A percentile compares a stretch with the other conserved stretches of the same genome.
Conservation (phyloP, 2,113 vertebrate genomes). For the Gnathonemus longibarbis region DNA sequence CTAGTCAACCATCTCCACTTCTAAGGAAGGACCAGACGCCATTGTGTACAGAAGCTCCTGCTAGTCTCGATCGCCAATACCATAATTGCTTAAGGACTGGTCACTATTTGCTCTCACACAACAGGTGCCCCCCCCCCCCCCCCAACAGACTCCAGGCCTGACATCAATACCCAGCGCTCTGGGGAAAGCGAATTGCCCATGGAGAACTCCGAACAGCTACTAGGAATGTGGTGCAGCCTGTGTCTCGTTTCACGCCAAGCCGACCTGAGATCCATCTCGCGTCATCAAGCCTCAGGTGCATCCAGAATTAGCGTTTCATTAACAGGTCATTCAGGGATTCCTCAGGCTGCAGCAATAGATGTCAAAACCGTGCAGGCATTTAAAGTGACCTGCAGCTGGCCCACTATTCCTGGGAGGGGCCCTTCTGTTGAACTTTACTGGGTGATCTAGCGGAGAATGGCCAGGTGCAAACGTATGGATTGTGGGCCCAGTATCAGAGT, state of each 20-base stretch:
- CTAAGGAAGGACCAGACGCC: not conserved
- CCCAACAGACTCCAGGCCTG: not conserved
- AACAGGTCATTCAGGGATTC: not conserved
- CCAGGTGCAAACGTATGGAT: not conserved
- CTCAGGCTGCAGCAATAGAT: not conserved
- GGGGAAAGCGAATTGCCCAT: not conserved
- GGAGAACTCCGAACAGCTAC: not conserved
- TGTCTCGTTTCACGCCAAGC: not conserved
- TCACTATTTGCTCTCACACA: not conserved
- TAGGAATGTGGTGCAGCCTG: not conserved
- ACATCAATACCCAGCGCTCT: not conserved
- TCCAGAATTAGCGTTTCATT: not conserved
- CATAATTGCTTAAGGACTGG: not conserved
- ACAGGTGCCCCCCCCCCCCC: not conserved
- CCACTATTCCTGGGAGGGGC: not conserved
- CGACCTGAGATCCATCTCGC: not conserved
- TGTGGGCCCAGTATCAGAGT: not conserved
- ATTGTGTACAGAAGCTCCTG: not conserved
- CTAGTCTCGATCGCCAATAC: not conserved
- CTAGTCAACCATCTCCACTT: not conserved
- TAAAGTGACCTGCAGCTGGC: not conserved
- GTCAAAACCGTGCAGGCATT: not conserved
- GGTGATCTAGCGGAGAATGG: not conserved
- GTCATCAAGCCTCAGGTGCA: not conserved
- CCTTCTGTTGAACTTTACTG: not conserved